Conservation (phyloP, 2,113 vertebrate species). For the Rhinolophus ferrumequinum region DNA sequence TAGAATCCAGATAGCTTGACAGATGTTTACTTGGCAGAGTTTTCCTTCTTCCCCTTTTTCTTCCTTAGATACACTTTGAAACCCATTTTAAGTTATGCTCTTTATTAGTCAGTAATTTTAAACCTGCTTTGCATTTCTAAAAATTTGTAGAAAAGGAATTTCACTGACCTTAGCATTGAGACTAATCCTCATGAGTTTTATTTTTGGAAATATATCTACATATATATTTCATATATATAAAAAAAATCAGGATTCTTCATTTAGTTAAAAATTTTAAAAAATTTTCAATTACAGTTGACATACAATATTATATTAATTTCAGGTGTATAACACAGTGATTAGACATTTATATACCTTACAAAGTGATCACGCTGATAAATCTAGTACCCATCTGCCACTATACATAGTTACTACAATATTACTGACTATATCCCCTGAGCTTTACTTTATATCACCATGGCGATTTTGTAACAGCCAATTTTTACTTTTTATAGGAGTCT, state of each 20-base stretch:
- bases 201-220: background rate
- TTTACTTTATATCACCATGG: too few relatives aligned
- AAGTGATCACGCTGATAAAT: too few relatives aligned
- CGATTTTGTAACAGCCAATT: too few relatives aligned
- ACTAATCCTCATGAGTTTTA: background rate
- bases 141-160: background rate
- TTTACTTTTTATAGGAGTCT: background rate
- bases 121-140: background rate
- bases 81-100: background rate
- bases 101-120: background rate
- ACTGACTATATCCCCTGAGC: too few relatives aligned
- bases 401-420: too few relatives aligned
- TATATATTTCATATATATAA: background rate
- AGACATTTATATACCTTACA: too few relatives aligned
- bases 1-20: background rate
- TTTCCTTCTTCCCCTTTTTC: background rate
- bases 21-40: background rate
- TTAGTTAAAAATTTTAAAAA: background rate
- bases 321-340: too few relatives aligned
- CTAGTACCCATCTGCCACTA: too few relatives aligned
- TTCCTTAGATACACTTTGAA: background rate
- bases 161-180: background rate
- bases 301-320: too few relatives aligned
- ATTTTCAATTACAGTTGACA: too few relatives aligned
- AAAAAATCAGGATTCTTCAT: constrained; percentile 3